Evolutionary conservation across 2,888 invertebrate genomes (phyloP).

Genomic region (Ganaspis brasiliensis): DNA sequence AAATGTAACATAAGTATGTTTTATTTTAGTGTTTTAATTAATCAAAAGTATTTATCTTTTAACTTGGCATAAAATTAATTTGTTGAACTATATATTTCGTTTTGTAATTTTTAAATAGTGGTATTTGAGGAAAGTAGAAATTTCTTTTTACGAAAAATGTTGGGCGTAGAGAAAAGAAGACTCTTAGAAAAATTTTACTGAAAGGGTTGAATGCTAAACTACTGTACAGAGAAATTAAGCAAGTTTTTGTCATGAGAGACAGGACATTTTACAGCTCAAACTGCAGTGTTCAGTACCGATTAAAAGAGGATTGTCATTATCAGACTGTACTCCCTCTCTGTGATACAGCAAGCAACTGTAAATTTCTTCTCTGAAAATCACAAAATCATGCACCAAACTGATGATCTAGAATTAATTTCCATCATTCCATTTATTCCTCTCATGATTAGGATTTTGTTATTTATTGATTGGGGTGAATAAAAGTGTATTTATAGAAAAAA

Average conservation of each 20-base stretch:
- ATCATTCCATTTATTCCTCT: slow-evolving; percentile 65
- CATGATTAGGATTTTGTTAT: slow-evolving; percentile 63
- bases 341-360: slow-evolving; percentile 22
- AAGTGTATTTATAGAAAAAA: slow-evolving; percentile 63
- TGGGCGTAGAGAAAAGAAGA: not conserved
- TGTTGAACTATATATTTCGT: too few relatives aligned
- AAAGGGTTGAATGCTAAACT: slow-evolving; percentile 29
- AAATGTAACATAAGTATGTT: not conserved
- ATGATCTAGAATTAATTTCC: slow-evolving; percentile 54
- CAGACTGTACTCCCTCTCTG: slow-evolving; percentile 9
- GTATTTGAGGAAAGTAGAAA: not conserved
- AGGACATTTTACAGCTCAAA: not conserved
- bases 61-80: not conserved
- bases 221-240: slow-evolving; percentile 31
- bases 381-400: slow-evolving; percentile 24
- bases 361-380: slow-evolving; percentile 26
- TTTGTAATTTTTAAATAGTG: too few relatives aligned
- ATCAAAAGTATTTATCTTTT: not conserved
- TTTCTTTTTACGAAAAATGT: not conserved
- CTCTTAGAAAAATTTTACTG: slow-evolving; percentile 29
- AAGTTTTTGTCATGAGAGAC: slow-evolving; percentile 28
- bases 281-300: slow-evolving; percentile 19
- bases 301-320: slow-evolving; percentile 43
- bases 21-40: not conserved
- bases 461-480: slow-evolving; percentile 70